phyloP scores from a whole-genome alignment of 2,797 vertebrate genomes.

The Buphagus erythrorhynchus region DNA sequence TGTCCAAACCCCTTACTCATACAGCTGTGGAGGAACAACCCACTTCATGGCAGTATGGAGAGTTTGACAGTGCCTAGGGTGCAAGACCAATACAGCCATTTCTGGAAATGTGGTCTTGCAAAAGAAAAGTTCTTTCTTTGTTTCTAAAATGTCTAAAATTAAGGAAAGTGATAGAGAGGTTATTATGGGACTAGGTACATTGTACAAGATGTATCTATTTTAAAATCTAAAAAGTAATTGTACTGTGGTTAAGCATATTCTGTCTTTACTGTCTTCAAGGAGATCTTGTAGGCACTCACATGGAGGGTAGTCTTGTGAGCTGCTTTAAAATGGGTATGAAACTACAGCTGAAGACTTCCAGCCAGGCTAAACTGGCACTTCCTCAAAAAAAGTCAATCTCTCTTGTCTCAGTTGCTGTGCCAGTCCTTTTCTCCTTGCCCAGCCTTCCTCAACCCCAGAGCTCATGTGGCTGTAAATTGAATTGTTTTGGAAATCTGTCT shows the following conservation, averaged over 20 bases:
- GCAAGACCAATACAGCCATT: not conserved
- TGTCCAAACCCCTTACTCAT: not conserved
- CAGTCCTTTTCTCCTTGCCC: not conserved
- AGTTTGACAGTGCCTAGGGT: not conserved
- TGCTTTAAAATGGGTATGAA: not conserved
- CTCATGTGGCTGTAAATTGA: not conserved
- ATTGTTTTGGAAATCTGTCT: not conserved
- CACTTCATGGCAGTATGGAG: not conserved
- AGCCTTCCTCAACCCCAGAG: not conserved
- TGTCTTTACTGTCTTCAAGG: not conserved
- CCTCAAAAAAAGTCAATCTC: not conserved
- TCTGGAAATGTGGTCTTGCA: not conserved
- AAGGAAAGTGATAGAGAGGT: not conserved
- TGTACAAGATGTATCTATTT: not conserved
- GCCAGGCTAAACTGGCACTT: not conserved
- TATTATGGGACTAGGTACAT: not conserved
- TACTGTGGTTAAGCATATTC: not conserved
- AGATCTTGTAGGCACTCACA: not conserved
- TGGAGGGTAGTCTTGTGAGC: not conserved
- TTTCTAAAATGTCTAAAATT: not conserved
- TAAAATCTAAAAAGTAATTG: not conserved
- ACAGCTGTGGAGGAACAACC: fast-evolving
- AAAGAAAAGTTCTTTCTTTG: not conserved
- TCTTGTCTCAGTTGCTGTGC: not conserved
- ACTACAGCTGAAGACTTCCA: not conserved